Percentiles rank a stretch among this genome's conserved stretches.
These are phyloP conservation scores for Tricholauxania praeusta DNA, from an alignment of 2,888 invertebrate species.

Conservation along the genomic window DNA sequence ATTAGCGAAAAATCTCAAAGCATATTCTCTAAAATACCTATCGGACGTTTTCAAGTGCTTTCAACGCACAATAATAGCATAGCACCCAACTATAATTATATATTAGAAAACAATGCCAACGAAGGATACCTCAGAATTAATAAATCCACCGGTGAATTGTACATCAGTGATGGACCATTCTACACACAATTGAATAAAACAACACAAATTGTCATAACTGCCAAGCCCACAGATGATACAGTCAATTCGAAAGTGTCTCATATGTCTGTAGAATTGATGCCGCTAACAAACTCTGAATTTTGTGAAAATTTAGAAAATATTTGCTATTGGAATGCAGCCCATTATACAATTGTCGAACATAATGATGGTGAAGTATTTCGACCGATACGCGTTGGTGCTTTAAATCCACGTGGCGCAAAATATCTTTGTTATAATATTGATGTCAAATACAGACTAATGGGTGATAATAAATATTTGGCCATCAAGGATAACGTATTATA, in stretches of 20 bases:
- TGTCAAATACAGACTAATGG: conserved; percentile 68
- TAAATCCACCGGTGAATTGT: conserved; percentile 62
- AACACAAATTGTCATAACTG: conserved; percentile 59
- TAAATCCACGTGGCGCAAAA: conserved; percentile 67
- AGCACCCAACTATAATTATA: conserved; percentile 60
- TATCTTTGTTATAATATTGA: conserved; percentile 70
- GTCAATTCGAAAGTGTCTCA: conserved; percentile 54
- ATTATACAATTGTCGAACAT: conserved; percentile 61
- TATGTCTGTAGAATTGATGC: conserved; percentile 60
- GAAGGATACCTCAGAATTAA: conserved; percentile 57
- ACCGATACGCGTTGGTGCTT: conserved; percentile 63
- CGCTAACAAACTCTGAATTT: conserved; percentile 56
- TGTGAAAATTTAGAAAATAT: conserved; percentile 61
- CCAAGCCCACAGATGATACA: conserved; percentile 40
- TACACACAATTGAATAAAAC: conserved; percentile 53
- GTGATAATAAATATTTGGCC: conserved; percentile 63
- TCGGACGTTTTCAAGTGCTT: conserved; percentile 64
- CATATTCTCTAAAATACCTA: conserved; percentile 63
- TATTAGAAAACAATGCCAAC: conserved; percentile 57
- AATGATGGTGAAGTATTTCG: conserved; percentile 44
- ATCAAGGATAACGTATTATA: conserved; percentile 65
- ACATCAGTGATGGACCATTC: conserved; percentile 55
- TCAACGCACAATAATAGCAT: conserved; percentile 54
- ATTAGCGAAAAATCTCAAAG: conserved; percentile 63
- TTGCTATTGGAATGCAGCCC: conserved; percentile 63